Evolutionary conservation across 2,113 vertebrate species (phyloP).

Genomic region (Archilochus colubris): DNA sequence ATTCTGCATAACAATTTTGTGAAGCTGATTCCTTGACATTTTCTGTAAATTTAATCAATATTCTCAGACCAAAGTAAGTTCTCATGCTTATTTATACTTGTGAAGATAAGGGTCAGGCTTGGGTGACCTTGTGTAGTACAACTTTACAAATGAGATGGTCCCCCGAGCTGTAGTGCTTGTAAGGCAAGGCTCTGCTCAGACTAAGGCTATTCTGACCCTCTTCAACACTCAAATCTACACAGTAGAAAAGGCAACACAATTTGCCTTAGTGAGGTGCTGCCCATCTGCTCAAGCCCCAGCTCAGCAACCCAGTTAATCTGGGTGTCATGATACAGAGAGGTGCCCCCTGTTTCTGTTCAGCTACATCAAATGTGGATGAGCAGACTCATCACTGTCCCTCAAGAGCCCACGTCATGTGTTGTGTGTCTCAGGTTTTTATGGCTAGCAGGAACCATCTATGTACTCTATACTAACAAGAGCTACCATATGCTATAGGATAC

Average conservation of each 20-base stretch:
- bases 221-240: background rate
- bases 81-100: background rate
- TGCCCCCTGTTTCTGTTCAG: background rate
- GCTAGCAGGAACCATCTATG: background rate
- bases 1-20: background rate
- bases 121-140: background rate
- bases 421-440: background rate
- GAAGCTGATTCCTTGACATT: background rate
- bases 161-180: background rate
- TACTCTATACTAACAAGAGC: background rate
- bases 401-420: background rate
- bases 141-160: background rate
- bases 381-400: background rate
- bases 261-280: background rate
- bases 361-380: background rate
- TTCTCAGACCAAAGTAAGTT: background rate
- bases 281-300: background rate
- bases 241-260: accelerated
- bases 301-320: background rate
- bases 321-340: background rate
- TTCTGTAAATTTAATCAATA: background rate
- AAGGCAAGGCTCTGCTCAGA: background rate
- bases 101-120: background rate
- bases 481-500: background rate
- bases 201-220: background rate